Evolutionary conservation across 2,888 invertebrate species (phyloP).

Genomic region (Reticulitermes lucifugus): DNA sequence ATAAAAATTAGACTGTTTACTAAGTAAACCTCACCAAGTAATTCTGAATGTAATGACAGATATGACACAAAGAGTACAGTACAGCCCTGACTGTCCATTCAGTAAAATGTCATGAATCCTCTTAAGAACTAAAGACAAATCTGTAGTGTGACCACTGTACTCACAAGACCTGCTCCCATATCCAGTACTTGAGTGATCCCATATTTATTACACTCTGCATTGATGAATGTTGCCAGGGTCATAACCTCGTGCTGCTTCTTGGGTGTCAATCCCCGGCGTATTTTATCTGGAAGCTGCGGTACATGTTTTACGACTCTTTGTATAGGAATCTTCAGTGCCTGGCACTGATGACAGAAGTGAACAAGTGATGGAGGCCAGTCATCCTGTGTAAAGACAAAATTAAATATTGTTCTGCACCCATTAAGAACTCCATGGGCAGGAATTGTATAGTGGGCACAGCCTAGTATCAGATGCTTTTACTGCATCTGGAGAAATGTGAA

Average conservation of each 20-base stretch:
- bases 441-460: too few species aligned
- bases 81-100: too few species aligned
- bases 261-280: constrained; percentile 62
- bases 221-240: constrained; percentile 70
- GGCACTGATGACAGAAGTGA: constrained; percentile 57
- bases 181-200: constrained; percentile 72
- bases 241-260: constrained; percentile 82
- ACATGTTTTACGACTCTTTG: background rate
- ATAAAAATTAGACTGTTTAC: too few species aligned
- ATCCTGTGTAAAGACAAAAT: constrained; percentile 56
- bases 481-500: too few species aligned
- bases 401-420: too few species aligned
- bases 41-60: too few species aligned
- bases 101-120: too few species aligned
- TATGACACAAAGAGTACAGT: too few species aligned
- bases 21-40: too few species aligned
- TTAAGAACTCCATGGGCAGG: too few species aligned
- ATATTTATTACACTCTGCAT: constrained; percentile 64
- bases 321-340: constrained; percentile 14
- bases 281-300: constrained; percentile 39
- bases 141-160: constrained; percentile 53
- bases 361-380: constrained; percentile 63
- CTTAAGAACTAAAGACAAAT: too few species aligned
- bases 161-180: constrained; percentile 81
- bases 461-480: too few species aligned